Evolutionary conservation across 2,113 vertebrate species (phyloP).

Genomic region (Eudyptes chrysolophus): DNA sequence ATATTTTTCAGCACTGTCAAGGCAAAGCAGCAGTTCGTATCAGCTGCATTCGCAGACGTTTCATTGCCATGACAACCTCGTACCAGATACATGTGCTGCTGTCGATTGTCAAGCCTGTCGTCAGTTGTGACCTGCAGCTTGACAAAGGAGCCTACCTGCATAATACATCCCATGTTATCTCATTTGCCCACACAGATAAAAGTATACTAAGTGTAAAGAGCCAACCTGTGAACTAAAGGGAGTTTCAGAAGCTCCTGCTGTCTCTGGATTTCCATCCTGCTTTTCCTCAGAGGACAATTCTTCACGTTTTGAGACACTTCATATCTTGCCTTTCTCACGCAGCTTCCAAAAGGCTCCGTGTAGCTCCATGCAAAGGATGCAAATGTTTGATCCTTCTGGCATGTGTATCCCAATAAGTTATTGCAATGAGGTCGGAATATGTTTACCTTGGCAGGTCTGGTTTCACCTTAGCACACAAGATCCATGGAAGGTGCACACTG

Average conservation of each 20-base stretch:
- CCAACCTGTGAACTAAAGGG: background rate
- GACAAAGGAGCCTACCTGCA: background rate
- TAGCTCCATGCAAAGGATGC: background rate
- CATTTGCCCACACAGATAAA: background rate
- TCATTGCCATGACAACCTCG: constrained; percentile 17
- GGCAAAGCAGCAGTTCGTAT: background rate
- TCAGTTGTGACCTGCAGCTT: background rate
- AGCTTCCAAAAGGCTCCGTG: background rate
- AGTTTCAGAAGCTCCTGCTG: background rate
- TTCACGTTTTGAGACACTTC: accelerated
- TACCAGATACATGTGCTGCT: background rate
- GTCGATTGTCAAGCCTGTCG: background rate
- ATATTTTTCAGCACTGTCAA: background rate
- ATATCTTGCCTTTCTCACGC: background rate
- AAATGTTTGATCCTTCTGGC: background rate
- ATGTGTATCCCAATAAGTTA: accelerated
- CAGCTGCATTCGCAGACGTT: background rate
- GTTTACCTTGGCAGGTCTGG: background rate
- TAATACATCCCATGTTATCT: background rate
- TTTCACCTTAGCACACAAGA: background rate
- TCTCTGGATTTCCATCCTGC: background rate
- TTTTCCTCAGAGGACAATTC: background rate
- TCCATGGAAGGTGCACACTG: too few relatives aligned
- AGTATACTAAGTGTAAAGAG: background rate
- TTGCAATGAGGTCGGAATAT: accelerated